A percentile compares a stretch with the other conserved stretches of the same genome.
Evolutionary conservation across 1,140 invertebrate genomes (phyloP).

Genomic region (Anastrepha obliqua): DNA sequence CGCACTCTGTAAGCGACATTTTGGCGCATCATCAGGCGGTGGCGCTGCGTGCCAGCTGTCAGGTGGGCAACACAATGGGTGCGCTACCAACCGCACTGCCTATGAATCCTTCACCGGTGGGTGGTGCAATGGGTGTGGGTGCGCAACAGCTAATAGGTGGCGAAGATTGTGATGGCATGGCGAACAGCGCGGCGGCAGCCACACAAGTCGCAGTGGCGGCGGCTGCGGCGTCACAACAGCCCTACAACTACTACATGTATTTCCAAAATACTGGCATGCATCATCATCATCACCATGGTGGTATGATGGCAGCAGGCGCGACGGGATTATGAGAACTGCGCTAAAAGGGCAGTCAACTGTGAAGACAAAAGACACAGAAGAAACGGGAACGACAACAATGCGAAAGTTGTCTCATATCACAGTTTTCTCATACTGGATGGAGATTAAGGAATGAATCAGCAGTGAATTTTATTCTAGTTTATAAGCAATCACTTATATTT

Average conservation of each 20-base stretch:
- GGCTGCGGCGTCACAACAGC: slow-evolving; percentile 76
- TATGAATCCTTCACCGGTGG: slow-evolving; percentile 69
- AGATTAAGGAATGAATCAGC: slow-evolving; percentile 3
- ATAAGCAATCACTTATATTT: background rate
- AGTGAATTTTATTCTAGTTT: background rate
- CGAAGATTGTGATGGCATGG: slow-evolving; percentile 53
- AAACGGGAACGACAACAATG: background rate
- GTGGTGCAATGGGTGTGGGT: slow-evolving; percentile 54
- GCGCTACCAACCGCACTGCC: slow-evolving; percentile 64
- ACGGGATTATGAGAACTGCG: slow-evolving; percentile 69
- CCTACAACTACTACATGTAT: slow-evolving; percentile 85
- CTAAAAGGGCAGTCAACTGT: background rate
- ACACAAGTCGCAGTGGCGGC: slow-evolving; percentile 70
- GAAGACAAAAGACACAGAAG: background rate
- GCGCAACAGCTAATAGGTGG: slow-evolving; percentile 22
- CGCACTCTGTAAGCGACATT: slow-evolving; percentile 84
- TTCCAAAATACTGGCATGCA: slow-evolving; percentile 76
- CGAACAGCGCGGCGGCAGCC: slow-evolving; percentile 59
- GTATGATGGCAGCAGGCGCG: slow-evolving; percentile 72
- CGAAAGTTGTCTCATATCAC: background rate
- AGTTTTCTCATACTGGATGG: background rate
- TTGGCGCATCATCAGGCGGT: slow-evolving; percentile 76
- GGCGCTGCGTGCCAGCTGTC: slow-evolving; percentile 70
- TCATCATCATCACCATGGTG: slow-evolving; percentile 69
- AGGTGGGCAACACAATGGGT: slow-evolving; percentile 63